A percentile compares a stretch with the other conserved stretches of the same genome.
These are phyloP conservation scores for Pachyrhynchus sulphureomaculatus DNA, from an alignment of 1,140 invertebrate genomes.

Conservation along the genomic window DNA sequence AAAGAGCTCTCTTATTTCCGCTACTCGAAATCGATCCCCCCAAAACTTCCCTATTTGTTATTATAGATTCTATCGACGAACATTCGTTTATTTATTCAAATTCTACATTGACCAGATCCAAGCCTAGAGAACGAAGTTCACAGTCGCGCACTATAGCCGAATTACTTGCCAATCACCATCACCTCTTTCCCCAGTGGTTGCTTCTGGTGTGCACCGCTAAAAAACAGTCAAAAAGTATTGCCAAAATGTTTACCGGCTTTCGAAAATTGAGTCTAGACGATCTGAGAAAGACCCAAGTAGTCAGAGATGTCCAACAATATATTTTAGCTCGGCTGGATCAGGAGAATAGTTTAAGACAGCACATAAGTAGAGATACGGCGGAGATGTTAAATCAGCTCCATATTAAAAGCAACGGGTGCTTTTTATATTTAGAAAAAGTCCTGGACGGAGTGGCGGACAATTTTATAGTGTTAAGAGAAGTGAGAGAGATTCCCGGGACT, in stretches of 20 bases:
- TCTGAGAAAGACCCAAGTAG: conserved; percentile 82
- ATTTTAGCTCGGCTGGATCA: conserved; percentile 87
- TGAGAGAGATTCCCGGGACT: conserved; percentile 90
- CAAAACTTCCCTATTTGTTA: conserved; percentile 78
- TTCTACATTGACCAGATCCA: conserved; percentile 51
- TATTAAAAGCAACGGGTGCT: conserved; percentile 95
- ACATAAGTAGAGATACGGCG: conserved; percentile 82
- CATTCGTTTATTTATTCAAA: conserved; percentile 53
- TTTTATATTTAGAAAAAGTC: conserved; percentile 91
- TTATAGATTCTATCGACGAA: conserved; percentile 93
- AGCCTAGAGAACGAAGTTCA: conserved; percentile 55
- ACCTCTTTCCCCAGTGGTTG: conserved; percentile 92
- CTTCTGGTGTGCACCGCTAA: conserved; percentile 87
- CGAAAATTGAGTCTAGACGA: conserved; percentile 91
- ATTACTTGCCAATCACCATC: conserved; percentile 84
- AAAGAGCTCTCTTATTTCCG: conserved; percentile 83
- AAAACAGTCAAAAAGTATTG: conserved; percentile 81
- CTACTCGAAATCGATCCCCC: conserved; percentile 80
- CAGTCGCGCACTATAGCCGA: conserved; percentile 76
- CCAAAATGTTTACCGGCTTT: conserved; percentile 91
- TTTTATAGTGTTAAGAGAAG: conserved; percentile 83
- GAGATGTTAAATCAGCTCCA: conserved; percentile 94
- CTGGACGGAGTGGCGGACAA: conserved; percentile 90
- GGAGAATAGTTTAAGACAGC: conserved; percentile 76
- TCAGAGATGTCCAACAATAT: conserved; percentile 92